Base-by-base conservation (phyloP, 1,140 invertebrate genomes). In the Heliothis virescens region DNA sequence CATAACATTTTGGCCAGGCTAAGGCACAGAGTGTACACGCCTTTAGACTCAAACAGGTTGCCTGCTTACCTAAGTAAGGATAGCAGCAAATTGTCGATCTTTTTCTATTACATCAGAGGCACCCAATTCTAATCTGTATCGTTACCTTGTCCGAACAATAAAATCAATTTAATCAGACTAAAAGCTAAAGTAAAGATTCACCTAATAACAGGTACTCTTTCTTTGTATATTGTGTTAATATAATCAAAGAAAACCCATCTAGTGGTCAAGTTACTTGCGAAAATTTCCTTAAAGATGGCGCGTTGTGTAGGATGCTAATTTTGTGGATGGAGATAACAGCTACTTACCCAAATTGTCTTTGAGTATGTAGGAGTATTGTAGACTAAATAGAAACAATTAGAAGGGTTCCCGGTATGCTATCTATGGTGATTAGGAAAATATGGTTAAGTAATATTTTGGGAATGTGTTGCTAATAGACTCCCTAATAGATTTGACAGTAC, bases 141-240 rank as follows among this genome's bases (percentile, higher is more conserved):
- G 18, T 75, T 60, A 75, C 72, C 26, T 50, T 26, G 18, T 71
- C 48, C 21, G 26, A 72, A 72, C 53, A 60, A 75, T 75, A 62
- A 75, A 50, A 75, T 21, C 72, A n/a, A 9, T 75, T 62, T 75
- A 60, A 75, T 75, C 57, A 75, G 21, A 62, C 12, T 75, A 75
- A 75, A 75, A 75, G 72, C 34, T 41, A 41, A 7, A 41, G 34
- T 41, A 9, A 41, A 41, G 57, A 75, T 75, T 62, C 47, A 50
- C 72, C 15, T 41, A 15, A 34, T n/a, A 57, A 57, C 41, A 57
- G 21, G 67, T 53, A 15, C 48, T 50, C n/a, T 55, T 16, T 18
- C 18, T 10, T 7, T 3, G 2, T 15, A 41, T 72, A 72, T 57
- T 41, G 67, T 71, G 15, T 72, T 72, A 16, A 18, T 16, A 57